Conservation (phyloP, 1,140 invertebrate species). For the Danaus melanippus region DNA sequence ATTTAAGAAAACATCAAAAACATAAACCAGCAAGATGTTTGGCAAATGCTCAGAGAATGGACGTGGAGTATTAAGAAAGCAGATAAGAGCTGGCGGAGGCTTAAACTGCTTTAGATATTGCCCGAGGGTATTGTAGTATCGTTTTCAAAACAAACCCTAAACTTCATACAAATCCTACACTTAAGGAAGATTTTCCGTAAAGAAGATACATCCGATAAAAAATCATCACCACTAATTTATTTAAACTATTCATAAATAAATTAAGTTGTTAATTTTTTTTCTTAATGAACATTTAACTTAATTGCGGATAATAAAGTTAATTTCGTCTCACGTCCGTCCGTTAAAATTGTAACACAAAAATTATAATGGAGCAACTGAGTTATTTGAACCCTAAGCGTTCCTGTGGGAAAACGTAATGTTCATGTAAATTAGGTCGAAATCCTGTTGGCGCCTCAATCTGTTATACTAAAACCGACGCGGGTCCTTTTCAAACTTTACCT, state of each 20-base stretch:
- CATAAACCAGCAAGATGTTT: conserved; percentile 6
- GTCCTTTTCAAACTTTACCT: conserved; percentile 20
- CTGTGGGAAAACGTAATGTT: conserved; percentile 37
- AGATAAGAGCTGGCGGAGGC: conserved; percentile 17
- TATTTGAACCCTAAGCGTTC: conserved; percentile 18
- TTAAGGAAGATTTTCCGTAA: conserved; percentile 12
- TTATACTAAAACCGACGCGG: conserved; percentile 38
- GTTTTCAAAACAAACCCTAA: conserved; percentile 20
- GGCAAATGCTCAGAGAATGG: conserved; percentile 10
- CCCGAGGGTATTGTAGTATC: conserved; percentile 18
- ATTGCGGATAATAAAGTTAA: too few relatives aligned
- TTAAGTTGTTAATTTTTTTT: too few relatives aligned
- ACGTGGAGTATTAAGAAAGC: conserved; percentile 15
- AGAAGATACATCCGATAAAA: conserved; percentile 6
- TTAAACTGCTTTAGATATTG: conserved; percentile 19
- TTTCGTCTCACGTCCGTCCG: too few relatives aligned
- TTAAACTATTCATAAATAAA: not conserved
- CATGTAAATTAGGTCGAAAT: conserved; percentile 49
- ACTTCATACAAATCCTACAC: conserved; percentile 16
- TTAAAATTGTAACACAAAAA: too few relatives aligned
- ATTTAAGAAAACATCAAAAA: too few relatives aligned
- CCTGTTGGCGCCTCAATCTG: conserved; percentile 38
- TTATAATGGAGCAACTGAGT: too few relatives aligned
- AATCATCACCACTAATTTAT: not conserved
- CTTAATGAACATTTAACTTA: too few relatives aligned